Conservation (phyloP, 2,113 vertebrate genomes). For the Anolis sagrei region DNA sequence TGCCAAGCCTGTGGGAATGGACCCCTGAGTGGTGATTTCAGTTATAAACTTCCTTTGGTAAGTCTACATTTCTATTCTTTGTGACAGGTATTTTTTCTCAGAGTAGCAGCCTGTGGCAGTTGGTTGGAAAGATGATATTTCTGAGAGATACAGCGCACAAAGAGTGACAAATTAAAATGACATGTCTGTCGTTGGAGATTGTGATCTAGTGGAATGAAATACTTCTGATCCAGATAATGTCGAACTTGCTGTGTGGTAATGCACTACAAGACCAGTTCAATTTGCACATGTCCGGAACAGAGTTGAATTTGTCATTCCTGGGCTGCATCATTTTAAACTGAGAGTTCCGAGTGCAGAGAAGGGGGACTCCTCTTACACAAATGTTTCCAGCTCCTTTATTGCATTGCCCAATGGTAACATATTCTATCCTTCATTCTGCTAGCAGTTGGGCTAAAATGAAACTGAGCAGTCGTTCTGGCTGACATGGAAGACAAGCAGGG, state of each 20-base stretch:
- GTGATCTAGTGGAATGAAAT: conserved; percentile 77
- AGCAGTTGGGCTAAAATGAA: conserved; percentile 45
- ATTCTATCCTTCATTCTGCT: conserved; percentile 40
- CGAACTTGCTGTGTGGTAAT: conserved; percentile 67
- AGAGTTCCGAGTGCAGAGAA: conserved; percentile 32
- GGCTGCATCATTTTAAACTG: conserved; percentile 44
- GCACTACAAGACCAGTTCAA: conserved; percentile 62
- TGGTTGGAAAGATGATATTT: conserved; percentile 68
- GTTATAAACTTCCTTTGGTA: conserved; percentile 71
- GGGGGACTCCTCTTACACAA: conserved; percentile 34
- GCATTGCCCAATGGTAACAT: background rate
- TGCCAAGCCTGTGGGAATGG: conserved; percentile 64
- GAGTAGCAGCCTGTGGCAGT: conserved; percentile 76
- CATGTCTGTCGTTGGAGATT: conserved; percentile 80
- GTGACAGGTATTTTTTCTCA: conserved; percentile 61
- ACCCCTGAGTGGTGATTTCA: conserved; percentile 70
- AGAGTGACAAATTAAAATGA: conserved; percentile 84
- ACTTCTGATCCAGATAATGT: conserved; percentile 73
- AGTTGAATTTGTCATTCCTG: conserved; percentile 69
- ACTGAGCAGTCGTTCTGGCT: conserved; percentile 20
- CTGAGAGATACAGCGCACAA: conserved; percentile 58
- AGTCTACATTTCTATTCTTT: conserved; percentile 70
- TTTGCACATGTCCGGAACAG: conserved; percentile 63
- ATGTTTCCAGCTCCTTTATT: conserved; percentile 10
- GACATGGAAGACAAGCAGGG: conserved; percentile 17